Percentiles rank a stretch among this genome's conserved stretches.
These are phyloP conservation scores for Lutjanus argentimaculatus DNA, from an alignment of 2,797 vertebrate genomes.

Conservation along the genomic window DNA sequence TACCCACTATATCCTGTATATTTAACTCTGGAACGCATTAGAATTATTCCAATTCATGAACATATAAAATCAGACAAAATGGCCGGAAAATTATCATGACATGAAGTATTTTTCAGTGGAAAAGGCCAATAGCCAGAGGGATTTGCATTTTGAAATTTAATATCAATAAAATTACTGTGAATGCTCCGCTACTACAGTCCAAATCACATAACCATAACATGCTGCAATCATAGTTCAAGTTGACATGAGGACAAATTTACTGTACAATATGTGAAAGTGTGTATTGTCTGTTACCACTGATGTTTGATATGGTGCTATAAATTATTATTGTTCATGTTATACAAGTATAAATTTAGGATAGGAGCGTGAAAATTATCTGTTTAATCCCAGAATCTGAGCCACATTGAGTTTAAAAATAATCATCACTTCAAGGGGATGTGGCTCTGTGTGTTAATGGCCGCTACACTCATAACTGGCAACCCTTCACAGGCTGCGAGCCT, in stretches of 20 bases:
- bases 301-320: neutral
- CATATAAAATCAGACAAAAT: conserved; percentile 25
- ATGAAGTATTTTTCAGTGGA: conserved; percentile 26
- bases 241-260: neutral
- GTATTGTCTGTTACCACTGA: neutral
- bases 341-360: neutral
- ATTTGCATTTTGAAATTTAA: conserved; percentile 42
- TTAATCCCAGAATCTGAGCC: conserved; percentile 11
- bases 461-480: conserved; percentile 48
- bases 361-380: neutral
- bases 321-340: conserved; percentile 2
- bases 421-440: conserved; percentile 30
- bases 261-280: neutral
- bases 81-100: conserved; percentile 10
- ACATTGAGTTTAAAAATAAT: conserved; percentile 26
- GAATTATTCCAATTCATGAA: conserved; percentile 39
- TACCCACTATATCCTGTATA: neutral
- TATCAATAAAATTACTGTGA: conserved; percentile 15
- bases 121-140: conserved; percentile 21
- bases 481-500: conserved; percentile 46
- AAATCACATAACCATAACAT: conserved; percentile 35
- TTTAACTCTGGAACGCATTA: conserved; percentile 21
- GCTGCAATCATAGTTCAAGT: neutral
- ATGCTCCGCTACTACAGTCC: conserved; percentile 1
- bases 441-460: conserved; percentile 38